These are phyloP conservation scores for Trididemnum miniatum DNA, from an alignment of 23 tunicate species.

Conservation along the genomic window DNA sequence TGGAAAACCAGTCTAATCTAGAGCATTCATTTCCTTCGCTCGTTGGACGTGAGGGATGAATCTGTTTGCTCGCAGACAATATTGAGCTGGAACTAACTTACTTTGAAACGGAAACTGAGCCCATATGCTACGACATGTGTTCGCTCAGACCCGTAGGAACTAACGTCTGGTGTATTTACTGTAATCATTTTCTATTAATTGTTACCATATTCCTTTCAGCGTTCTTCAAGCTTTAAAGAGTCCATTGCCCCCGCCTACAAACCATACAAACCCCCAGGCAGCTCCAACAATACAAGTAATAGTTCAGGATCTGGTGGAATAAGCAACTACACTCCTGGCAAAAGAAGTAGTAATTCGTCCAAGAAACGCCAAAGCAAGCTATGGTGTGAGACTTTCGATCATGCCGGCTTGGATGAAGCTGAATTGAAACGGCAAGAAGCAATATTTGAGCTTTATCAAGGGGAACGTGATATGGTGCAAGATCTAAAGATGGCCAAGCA, in stretches of 20 bases:
- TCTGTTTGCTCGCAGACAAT: no score
- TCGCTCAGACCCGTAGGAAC: no score
- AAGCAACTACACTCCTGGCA: constrained; percentile 10
- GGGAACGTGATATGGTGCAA: constrained; percentile 76
- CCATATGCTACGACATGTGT: no score
- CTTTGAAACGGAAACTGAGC: no score
- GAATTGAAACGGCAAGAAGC: constrained; percentile 90
- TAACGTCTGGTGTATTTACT: no score
- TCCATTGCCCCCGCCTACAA: constrained; percentile 53
- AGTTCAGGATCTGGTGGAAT: constrained; percentile 5
- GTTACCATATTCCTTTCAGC: constrained; percentile 43
- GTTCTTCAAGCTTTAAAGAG: constrained; percentile 93
- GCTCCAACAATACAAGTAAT: constrained; percentile 33
- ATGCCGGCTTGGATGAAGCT: constrained; percentile 40
- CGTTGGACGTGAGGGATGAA: no score
- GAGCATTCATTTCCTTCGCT: no score
- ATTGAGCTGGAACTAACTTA: no score
- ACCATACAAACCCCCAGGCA: constrained; percentile 79
- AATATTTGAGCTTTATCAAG: constrained; percentile 82
- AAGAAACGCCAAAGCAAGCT: constrained; percentile 63
- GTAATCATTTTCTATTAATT: no score
- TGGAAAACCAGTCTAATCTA: no score
- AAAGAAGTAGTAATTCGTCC: background rate
- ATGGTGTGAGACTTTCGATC: constrained; percentile 94
- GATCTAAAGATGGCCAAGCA: constrained; percentile 85